Percentiles rank a stretch among this genome's conserved stretches.
phyloP scores from a whole-genome alignment of 2,113 vertebrate species.

The Leiothrix lutea region DNA sequence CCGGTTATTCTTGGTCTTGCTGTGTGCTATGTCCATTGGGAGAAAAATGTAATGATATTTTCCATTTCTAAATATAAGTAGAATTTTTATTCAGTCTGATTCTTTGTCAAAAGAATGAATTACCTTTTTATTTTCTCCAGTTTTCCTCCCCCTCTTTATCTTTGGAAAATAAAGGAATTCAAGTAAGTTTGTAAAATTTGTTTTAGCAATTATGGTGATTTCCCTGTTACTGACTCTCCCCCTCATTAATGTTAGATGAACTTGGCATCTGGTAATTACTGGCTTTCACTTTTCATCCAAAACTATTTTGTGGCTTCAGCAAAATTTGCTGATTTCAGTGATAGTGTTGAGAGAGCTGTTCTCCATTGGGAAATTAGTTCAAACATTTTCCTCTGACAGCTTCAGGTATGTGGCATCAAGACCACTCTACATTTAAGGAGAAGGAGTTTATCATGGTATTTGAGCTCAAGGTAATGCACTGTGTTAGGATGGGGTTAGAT shows the following conservation, averaged over 20 bases:
- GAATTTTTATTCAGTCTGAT: background rate
- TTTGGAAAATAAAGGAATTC: background rate
- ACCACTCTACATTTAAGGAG: background rate
- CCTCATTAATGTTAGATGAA: constrained; percentile 27
- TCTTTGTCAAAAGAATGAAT: background rate
- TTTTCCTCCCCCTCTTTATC: background rate
- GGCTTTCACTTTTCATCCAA: constrained; percentile 12
- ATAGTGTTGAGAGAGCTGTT: background rate
- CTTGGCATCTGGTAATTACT: constrained; percentile 43
- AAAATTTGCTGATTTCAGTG: constrained; percentile 17
- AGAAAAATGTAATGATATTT: background rate
- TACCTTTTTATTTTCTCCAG: background rate
- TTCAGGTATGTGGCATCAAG: background rate
- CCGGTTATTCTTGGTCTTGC: background rate
- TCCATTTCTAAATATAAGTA: background rate
- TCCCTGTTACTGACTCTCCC: background rate
- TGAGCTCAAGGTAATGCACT: background rate
- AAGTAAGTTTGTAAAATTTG: background rate
- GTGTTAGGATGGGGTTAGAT: background rate
- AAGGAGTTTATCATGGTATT: background rate
- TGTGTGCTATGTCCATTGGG: background rate
- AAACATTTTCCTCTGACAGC: background rate
- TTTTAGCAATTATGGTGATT: constrained; percentile 1
- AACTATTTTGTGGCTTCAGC: background rate
- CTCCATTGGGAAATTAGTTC: background rate